Percentiles rank a stretch among this genome's conserved stretches.
phyloP scores from a whole-genome alignment of 1,140 invertebrate species.

The Aphis gossypii region DNA sequence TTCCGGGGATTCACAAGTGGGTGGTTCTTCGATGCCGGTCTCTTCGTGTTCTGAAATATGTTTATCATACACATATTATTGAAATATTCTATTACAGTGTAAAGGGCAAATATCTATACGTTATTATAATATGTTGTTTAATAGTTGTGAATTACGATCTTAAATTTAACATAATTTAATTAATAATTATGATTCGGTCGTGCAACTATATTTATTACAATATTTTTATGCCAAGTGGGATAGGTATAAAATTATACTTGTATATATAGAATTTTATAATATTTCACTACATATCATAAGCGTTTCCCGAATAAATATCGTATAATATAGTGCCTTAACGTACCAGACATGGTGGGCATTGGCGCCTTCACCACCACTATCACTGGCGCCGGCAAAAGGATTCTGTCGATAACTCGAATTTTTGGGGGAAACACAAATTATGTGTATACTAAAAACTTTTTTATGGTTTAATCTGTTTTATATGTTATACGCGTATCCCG shows the following conservation, averaged over 20 bases:
- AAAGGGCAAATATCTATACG: neutral
- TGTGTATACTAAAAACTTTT: neutral
- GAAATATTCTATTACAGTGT: neutral
- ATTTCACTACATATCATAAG: neutral
- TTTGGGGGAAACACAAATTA: neutral
- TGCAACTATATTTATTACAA: neutral
- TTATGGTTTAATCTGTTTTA: neutral
- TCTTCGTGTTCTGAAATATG: conserved; percentile 22
- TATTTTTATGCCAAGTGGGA: no score
- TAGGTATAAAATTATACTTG: neutral
- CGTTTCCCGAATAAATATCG: neutral
- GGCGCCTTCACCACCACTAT: neutral
- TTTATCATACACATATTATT: neutral
- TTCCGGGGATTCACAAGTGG: conserved; percentile 32
- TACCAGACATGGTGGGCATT: neutral
- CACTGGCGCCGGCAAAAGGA: neutral
- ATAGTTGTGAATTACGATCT: neutral
- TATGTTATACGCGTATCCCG: neutral
- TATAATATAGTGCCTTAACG: neutral
- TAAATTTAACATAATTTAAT: neutral
- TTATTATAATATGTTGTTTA: neutral
- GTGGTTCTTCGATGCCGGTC: neutral
- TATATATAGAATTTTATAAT: neutral
- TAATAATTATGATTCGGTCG: neutral
- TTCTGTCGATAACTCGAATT: neutral